Evolutionary conservation across 1,140 invertebrate species (phyloP), one percentile per base, ranked within the genome.

Genomic region (Caenorhabditis inopinata): DNA sequence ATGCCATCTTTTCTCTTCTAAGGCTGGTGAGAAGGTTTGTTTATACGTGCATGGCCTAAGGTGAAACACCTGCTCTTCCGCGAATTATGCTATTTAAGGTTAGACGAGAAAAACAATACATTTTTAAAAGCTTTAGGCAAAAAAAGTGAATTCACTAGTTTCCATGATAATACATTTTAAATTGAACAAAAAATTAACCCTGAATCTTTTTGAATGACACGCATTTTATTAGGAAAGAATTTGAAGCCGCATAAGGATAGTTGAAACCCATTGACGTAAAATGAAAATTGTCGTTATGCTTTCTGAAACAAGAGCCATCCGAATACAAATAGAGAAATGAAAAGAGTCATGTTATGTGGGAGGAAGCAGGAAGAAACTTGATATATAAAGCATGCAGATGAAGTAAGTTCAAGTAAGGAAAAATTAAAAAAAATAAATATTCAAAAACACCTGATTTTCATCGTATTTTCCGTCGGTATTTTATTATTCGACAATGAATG

Each of bases 61-160:
- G 32, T 68, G 58, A 21, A 68, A 68, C 58, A 68, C 58, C 58
- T 68, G 58, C 58, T 68, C 58, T 68, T 68, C 58, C 58, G 32
- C 58, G 38, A 68, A 68, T 68, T 68, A 51, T 51, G 48, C 14
- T 5, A 21, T 51, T 51, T 51, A 2, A 23, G 48, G 48, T 4
- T 21, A 23, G 25, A 51, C 25, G n/a, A 5, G 48, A n/a, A 23
- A 51, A 51, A 51, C 48, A 51, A 51, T 51, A 14, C n/a, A n/a
- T n/a, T n/a, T n/a, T n/a, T n/a, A 42, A 42, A 42, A 42, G 38
- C 38, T 42, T 42, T 14, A 7, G 6, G 38, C 14, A 5, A 42
- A 5, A 42, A 14, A 42, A 42, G n/a, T n/a, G n/a, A n/a, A n/a
- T n/a, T n/a, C n/a, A n/a, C n/a, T n/a, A n/a, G n/a, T n/a, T n/a